Evolutionary conservation across 2,888 invertebrate genomes (phyloP).

Genomic region (Agonopterix alstromeriana): DNA sequence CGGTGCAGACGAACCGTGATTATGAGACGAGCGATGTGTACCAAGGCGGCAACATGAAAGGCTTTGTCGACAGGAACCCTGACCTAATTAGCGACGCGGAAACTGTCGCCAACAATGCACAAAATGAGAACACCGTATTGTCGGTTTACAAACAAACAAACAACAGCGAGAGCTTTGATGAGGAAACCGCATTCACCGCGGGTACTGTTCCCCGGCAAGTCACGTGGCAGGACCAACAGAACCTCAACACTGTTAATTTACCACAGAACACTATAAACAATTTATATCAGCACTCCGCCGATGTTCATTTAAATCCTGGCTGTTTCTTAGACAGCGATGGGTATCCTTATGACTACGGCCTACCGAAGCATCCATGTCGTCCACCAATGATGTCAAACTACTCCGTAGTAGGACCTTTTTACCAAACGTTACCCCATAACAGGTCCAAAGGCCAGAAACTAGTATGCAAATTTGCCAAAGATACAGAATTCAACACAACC

Average conservation of each 20-base stretch:
- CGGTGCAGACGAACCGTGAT: constrained; percentile 67
- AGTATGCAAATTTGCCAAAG: constrained; percentile 68
- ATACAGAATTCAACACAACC: constrained; percentile 63
- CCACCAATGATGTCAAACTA: constrained; percentile 65
- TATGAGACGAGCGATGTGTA: constrained; percentile 75
- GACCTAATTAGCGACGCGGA: constrained; percentile 88
- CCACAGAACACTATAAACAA: constrained; percentile 68
- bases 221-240: constrained; percentile 74
- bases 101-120: constrained; percentile 70
- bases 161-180: constrained; percentile 54
- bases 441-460: constrained; percentile 76
- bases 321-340: constrained; percentile 86
- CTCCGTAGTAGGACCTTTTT: constrained; percentile 73
- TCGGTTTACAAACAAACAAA: constrained; percentile 64
- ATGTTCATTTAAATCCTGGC: constrained; percentile 85
- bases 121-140: constrained; percentile 62
- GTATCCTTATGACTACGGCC: constrained; percentile 86
- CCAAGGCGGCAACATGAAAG: constrained; percentile 68
- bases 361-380: constrained; percentile 79
- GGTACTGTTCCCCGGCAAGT: constrained; percentile 68
- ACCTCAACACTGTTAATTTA: constrained; percentile 57
- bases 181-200: constrained; percentile 59
- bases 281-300: constrained; percentile 81
- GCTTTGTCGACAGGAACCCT: constrained; percentile 83
- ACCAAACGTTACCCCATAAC: constrained; percentile 87